Base-by-base conservation (phyloP, 2,888 invertebrate species). In the Mesorhabditis spiculigera region DNA sequence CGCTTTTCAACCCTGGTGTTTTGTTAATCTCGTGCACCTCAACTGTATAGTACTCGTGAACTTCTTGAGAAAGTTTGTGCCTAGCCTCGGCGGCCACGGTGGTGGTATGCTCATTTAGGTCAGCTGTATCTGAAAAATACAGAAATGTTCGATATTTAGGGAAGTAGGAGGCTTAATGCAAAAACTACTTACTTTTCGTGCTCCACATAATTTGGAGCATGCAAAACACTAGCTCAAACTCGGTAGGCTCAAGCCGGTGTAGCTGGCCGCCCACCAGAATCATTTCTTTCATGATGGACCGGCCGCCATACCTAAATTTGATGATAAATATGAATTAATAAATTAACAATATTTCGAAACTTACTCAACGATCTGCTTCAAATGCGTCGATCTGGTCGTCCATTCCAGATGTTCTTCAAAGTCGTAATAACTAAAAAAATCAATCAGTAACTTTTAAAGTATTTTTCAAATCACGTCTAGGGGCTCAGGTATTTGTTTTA, bases 21-120 rank as follows among this genome's bases (percentile, higher is more conserved):
- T 28, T 28, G 28, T 28, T 28, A 28, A 28, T 28, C 28, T 28
- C 3, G 28, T 28, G 28, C 28, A 50, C 58, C 58, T 50, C 10
- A 50, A 50, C n/a, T n/a, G 58, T 50, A n/a, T 50, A 50, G n/a
- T 50, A 50, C 10, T 50, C 58, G n/a, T 50, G 58, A 50, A 50
- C 58, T 50, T 50, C 58, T 50, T 50, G 58, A 50, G 58, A 10
- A 10, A 50, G 58, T 3, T 50, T 50, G 10, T 50, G 8, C 58
- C 8, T n/a, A 50, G 8, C 58, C 8, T 50, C 58, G 10, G 58
- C 58, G 8, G 58, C 58, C 8, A 50, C 58, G 58, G n/a, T 10
- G n/a, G 58, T 50, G 58, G 58, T 50, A 28, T 28, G 28, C 28
- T 28, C 28, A 28, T 28, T 28, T 28, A 28, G 28, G 28, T 28